A percentile compares a stretch with the other conserved stretches of the same genome.
Evolutionary conservation across 2,888 invertebrate genomes (phyloP).

Genomic region (Leptopilina drosophilae): DNA sequence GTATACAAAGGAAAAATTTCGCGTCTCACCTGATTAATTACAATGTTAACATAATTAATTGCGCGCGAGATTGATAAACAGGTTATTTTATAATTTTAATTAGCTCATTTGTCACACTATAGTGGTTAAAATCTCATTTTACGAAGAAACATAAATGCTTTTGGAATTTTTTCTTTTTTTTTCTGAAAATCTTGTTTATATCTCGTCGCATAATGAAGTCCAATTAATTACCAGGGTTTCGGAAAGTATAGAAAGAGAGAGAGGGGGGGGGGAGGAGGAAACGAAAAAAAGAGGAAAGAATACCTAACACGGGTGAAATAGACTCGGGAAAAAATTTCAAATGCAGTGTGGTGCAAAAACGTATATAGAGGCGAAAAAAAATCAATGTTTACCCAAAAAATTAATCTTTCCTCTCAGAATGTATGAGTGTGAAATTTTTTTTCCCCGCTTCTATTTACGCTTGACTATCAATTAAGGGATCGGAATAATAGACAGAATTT

Average conservation of each 20-base stretch:
- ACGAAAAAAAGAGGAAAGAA: not conserved
- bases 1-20: too few relatives aligned
- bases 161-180: not conserved
- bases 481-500: not conserved
- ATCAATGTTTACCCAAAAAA: not conserved
- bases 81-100: conserved; percentile 31
- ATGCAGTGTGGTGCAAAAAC: not conserved
- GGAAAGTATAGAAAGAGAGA: not conserved
- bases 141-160: conserved; percentile 4
- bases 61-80: not conserved
- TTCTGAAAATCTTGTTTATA: not conserved
- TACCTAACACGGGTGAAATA: not conserved
- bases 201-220: conserved; percentile 6
- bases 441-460: not conserved
- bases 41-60: not conserved
- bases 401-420: not conserved
- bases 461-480: not conserved
- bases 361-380: not conserved
- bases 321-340: not conserved
- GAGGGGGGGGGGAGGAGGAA: too few relatives aligned
- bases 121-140: conserved; percentile 27
- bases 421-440: not conserved
- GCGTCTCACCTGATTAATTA: not conserved
- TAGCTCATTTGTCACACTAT: conserved; percentile 18
- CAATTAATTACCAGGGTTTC: not conserved